phyloP scores from a whole-genome alignment of 1,140 invertebrate genomes.

The Piezodorus guildinii region DNA sequence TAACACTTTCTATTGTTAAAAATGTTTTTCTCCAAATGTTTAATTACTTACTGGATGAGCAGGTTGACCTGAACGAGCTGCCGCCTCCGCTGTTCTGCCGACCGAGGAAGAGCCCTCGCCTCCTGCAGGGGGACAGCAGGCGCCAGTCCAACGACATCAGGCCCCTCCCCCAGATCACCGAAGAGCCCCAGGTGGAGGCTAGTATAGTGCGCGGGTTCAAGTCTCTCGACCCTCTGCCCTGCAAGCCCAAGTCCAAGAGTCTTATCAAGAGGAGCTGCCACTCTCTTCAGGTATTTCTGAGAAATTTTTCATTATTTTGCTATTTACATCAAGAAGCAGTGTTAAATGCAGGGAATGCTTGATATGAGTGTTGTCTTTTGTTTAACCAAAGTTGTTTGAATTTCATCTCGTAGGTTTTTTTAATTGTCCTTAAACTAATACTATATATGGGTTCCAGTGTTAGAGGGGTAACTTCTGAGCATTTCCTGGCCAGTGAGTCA shows the following conservation, averaged over 20 bases:
- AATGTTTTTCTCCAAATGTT: background rate
- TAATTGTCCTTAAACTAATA: too few relatives aligned
- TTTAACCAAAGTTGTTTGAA: too few relatives aligned
- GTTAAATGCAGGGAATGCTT: too few relatives aligned
- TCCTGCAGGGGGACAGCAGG: conserved; percentile 33
- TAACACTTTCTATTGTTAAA: too few relatives aligned
- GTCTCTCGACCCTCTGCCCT: conserved; percentile 25
- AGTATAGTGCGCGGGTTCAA: conserved; percentile 25
- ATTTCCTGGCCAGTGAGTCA: too few relatives aligned
- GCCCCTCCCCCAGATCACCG: conserved; percentile 32
- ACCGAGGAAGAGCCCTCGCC: conserved; percentile 43
- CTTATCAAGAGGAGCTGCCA: conserved; percentile 23
- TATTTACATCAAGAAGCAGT: too few relatives aligned
- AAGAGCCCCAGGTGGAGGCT: conserved; percentile 28
- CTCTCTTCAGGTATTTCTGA: conserved; percentile 17
- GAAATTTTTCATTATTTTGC: too few relatives aligned
- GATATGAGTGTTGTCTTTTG: too few relatives aligned
- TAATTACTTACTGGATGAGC: background rate
- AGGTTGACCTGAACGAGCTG: conserved; percentile 68
- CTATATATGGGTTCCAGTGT: too few relatives aligned
- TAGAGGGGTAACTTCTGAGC: too few relatives aligned
- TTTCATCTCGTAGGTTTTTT: too few relatives aligned
- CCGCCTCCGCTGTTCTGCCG: conserved; percentile 60
- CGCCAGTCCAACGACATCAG: conserved; percentile 43
- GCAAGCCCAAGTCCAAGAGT: background rate